Percentiles rank a stretch among this genome's conserved stretches.
These are phyloP conservation scores for Danionella dracula DNA, from an alignment of 2,797 vertebrate species.

Conservation along the genomic window DNA sequence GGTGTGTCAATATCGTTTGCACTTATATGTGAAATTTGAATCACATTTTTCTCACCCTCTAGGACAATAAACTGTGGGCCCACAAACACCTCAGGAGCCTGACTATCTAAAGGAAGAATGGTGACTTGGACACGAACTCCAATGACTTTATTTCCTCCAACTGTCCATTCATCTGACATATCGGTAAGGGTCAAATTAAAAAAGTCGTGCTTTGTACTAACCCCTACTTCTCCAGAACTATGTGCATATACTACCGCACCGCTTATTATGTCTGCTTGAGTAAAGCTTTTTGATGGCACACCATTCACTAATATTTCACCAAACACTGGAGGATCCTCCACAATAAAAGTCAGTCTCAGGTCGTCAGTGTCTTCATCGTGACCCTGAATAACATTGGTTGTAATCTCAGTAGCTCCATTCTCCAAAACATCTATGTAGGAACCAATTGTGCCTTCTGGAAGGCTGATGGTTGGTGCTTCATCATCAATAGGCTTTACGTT, in stretches of 20 bases:
- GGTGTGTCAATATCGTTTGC: constrained; percentile 82
- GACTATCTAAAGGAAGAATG: constrained; percentile 89
- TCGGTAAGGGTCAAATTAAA: constrained; percentile 92
- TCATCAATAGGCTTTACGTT: constrained; percentile 79
- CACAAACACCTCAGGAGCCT: constrained; percentile 82
- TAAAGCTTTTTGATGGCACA: constrained; percentile 75
- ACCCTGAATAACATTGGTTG: constrained; percentile 84
- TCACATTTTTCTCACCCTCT: constrained; percentile 80
- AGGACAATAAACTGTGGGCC: constrained; percentile 74
- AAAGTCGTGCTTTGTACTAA: constrained; percentile 78
- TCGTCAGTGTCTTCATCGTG: constrained; percentile 81
- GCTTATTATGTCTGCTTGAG: constrained; percentile 87
- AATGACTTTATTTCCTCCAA: constrained; percentile 79
- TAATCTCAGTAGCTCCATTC: constrained; percentile 86
- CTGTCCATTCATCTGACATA: constrained; percentile 85
- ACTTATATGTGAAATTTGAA: constrained; percentile 75
- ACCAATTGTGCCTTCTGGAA: constrained; percentile 84
- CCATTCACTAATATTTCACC: constrained; percentile 86
- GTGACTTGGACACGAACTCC: constrained; percentile 88
- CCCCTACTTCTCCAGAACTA: constrained; percentile 84
- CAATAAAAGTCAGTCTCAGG: constrained; percentile 85
- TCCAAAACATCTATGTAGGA: constrained; percentile 90
- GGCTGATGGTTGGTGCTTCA: constrained; percentile 70
- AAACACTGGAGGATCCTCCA: constrained; percentile 77
- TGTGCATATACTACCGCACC: constrained; percentile 86